A percentile compares a stretch with the other conserved stretches of the same genome.
Evolutionary conservation across 2,888 invertebrate genomes (phyloP).

Genomic region (Auanema freiburgensis): DNA sequence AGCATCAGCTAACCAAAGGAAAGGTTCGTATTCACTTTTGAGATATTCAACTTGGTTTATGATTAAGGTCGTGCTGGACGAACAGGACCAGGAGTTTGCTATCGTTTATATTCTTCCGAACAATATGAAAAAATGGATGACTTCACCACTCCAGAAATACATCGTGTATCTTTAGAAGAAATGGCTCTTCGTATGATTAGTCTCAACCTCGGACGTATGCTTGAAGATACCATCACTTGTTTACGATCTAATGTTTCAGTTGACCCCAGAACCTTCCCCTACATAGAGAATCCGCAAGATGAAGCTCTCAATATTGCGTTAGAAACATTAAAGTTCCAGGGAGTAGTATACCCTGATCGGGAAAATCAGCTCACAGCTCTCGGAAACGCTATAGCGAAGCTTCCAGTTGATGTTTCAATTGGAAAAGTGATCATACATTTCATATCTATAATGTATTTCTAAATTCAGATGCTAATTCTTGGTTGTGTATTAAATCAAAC

Average conservation of each 20-base stretch:
- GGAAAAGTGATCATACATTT: constrained; percentile 78
- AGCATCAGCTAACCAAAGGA: constrained; percentile 93
- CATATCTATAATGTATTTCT: background rate
- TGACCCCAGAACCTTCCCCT: constrained; percentile 76
- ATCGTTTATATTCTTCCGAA: constrained; percentile 71
- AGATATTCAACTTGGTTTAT: background rate
- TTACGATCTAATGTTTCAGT: constrained; percentile 44
- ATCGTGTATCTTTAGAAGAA: constrained; percentile 88
- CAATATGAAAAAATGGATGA: constrained; percentile 63
- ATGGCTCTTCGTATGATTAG: constrained; percentile 88
- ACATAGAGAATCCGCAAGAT: constrained; percentile 85
- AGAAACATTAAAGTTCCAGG: constrained; percentile 78
- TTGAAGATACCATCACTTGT: too few species aligned
- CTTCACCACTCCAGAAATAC: constrained; percentile 69
- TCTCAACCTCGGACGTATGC: constrained; percentile 86
- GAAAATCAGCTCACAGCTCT: constrained; percentile 50
- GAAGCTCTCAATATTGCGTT: constrained; percentile 85
- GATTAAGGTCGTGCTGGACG: constrained; percentile 65
- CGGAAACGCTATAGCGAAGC: constrained; percentile 81
- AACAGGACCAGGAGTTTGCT: constrained; percentile 89
- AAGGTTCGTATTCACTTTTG: constrained; percentile 71
- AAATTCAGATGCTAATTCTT: constrained; percentile 52
- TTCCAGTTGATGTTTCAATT: constrained; percentile 91
- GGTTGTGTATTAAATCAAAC: constrained; percentile 52
- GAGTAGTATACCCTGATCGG: constrained; percentile 37